phyloP scores from a whole-genome alignment of 2,888 invertebrate species.

The Apantesis nais region DNA sequence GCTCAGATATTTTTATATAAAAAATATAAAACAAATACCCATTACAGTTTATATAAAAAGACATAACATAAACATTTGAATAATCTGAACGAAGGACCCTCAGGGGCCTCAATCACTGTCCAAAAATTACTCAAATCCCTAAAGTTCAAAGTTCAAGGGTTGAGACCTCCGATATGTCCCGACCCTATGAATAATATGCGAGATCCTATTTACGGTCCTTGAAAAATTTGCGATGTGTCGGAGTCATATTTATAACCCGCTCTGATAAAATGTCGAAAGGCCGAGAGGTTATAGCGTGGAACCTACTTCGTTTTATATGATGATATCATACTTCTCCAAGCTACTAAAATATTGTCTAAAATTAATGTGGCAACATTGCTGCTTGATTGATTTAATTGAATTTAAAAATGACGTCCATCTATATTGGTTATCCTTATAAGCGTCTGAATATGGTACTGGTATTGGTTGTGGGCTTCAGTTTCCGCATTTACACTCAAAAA shows the following conservation, averaged over 20 bases:
- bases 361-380: background rate
- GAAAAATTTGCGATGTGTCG: conserved; percentile 27
- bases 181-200: conserved; percentile 31
- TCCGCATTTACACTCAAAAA: too few relatives aligned
- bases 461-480: too few relatives aligned
- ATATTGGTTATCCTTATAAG: too few relatives aligned
- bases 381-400: background rate
- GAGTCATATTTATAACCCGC: conserved; percentile 30
- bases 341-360: background rate
- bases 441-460: too few relatives aligned
- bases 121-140: background rate
- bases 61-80: background rate
- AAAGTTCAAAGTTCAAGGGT: conserved; percentile 35
- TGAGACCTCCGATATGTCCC: conserved; percentile 17
- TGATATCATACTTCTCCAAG: conserved; percentile 4
- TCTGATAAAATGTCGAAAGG: conserved; percentile 32
- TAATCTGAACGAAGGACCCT: background rate
- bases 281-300: conserved; percentile 28
- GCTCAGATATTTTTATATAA: background rate
- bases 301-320: background rate
- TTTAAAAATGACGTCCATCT: too few relatives aligned
- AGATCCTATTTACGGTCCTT: conserved; percentile 24
- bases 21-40: background rate
- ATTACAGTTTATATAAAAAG: background rate
- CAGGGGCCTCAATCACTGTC: conserved; percentile 2